Percentiles rank a stretch among this genome's conserved stretches.
Conservation (phyloP, 2,888 invertebrate species). For the Callyntrura sp. region DNA sequence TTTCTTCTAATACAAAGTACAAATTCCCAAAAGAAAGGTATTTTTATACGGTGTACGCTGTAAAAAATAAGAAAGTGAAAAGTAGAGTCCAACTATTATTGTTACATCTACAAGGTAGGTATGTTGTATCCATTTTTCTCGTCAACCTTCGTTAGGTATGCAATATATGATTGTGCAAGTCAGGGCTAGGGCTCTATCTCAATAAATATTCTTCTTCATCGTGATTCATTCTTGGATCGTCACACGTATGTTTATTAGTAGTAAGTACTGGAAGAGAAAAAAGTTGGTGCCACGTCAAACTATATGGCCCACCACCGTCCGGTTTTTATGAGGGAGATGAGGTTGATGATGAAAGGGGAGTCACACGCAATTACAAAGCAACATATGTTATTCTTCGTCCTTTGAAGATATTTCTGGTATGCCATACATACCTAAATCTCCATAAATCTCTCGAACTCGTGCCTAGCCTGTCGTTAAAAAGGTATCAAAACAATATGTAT, state of each 20-base stretch:
- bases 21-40: too few species aligned
- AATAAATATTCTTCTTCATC: conserved; percentile 36
- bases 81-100: not conserved
- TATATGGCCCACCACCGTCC: not conserved
- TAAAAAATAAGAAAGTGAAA: not conserved
- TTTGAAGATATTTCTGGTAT: conserved; percentile 73
- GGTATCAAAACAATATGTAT: conserved; percentile 48
- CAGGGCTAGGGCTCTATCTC: not conserved
- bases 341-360: conserved; percentile 11
- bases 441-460: conserved; percentile 74
- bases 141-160: too few species aligned
- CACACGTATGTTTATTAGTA: conserved; percentile 57
- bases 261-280: conserved; percentile 18
- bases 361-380: conserved; percentile 32
- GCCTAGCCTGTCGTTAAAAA: conserved; percentile 70
- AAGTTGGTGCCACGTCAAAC: not conserved
- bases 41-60: not conserved
- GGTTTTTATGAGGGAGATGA: not conserved
- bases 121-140: too few species aligned
- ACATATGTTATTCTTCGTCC: conserved; percentile 64
- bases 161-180: conserved; percentile 39
- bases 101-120: not conserved
- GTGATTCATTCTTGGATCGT: conserved; percentile 50
- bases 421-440: conserved; percentile 65
- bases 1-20: too few species aligned